phyloP scores from a whole-genome alignment of 2,888 invertebrate genomes.

The Mystacides longicornis region DNA sequence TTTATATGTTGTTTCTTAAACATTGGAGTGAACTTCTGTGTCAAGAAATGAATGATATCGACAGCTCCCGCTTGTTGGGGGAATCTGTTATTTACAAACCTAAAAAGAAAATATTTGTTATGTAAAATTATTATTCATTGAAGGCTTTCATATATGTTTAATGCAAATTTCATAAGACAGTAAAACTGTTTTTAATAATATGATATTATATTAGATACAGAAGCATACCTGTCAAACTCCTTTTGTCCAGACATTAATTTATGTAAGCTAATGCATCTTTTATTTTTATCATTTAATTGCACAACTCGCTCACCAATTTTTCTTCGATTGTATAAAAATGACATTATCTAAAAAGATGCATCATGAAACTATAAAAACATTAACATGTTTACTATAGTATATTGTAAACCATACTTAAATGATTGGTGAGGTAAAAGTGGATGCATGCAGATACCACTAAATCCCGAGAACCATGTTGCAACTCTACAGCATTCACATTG shows the following conservation, averaged over 20 bases:
- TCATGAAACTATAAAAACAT: background rate
- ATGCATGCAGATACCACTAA: too few relatives aligned
- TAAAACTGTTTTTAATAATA: background rate
- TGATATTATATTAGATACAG: too few relatives aligned
- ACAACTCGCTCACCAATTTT: slow-evolving; percentile 38
- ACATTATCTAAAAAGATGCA: slow-evolving; percentile 33
- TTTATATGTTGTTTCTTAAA: background rate
- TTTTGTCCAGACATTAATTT: slow-evolving; percentile 37
- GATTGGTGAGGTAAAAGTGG: too few relatives aligned
- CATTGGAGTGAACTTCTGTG: background rate
- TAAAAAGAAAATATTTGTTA: slow-evolving; percentile 5
- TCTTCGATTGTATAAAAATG: slow-evolving; percentile 39
- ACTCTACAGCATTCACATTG: too few relatives aligned
- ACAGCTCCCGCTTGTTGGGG: slow-evolving; percentile 31
- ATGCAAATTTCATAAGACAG: background rate
- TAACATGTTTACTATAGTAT: background rate
- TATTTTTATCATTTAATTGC: slow-evolving; percentile 38
- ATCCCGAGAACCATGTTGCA: too few relatives aligned
- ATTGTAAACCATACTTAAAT: too few relatives aligned
- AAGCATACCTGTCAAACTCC: slow-evolving; percentile 39
- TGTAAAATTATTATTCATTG: background rate
- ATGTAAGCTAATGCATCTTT: slow-evolving; percentile 43
- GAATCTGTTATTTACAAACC: slow-evolving; percentile 31
- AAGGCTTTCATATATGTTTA: background rate
- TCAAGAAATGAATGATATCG: background rate